Percentiles rank a stretch among this genome's conserved stretches.
phyloP scores from a whole-genome alignment of 2,797 vertebrate genomes.

The Cygnus olor region DNA sequence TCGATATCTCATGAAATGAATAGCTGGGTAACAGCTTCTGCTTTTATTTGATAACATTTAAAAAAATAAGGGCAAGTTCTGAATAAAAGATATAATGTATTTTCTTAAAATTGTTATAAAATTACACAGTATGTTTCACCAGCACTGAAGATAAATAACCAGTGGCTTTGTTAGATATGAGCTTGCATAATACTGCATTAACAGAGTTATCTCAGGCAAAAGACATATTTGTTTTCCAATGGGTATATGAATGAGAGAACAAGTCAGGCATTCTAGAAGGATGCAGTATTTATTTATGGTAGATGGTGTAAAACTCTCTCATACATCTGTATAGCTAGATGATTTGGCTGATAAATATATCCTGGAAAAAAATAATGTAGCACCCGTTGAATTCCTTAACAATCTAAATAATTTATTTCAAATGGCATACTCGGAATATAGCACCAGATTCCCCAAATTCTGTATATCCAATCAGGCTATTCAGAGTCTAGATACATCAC shows the following conservation, averaged over 20 bases:
- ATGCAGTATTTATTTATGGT: background rate
- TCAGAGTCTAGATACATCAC: background rate
- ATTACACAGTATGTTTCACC: slow-evolving; percentile 9
- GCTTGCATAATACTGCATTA: slow-evolving; percentile 6
- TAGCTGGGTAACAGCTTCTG: background rate
- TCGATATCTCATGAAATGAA: background rate
- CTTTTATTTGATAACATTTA: background rate
- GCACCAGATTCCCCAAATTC: background rate
- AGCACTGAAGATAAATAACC: slow-evolving; percentile 27
- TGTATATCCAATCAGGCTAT: background rate
- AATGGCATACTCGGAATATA: background rate
- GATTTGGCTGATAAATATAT: background rate
- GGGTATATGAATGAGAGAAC: background rate
- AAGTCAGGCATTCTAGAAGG: background rate
- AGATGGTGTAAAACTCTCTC: background rate
- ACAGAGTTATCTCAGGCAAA: background rate
- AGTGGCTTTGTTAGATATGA: background rate
- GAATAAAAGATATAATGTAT: background rate
- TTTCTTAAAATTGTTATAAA: slow-evolving; percentile 26
- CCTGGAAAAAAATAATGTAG: background rate
- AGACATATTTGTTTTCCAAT: background rate
- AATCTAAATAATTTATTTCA: slow-evolving; percentile 18
- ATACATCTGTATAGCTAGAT: background rate
- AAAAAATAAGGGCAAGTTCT: background rate
- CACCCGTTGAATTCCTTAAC: background rate